Percentiles rank a stretch among this genome's conserved stretches.
These are phyloP conservation scores for Nannoperca australis DNA, from an alignment of 2,797 vertebrate species.

Conservation along the genomic window DNA sequence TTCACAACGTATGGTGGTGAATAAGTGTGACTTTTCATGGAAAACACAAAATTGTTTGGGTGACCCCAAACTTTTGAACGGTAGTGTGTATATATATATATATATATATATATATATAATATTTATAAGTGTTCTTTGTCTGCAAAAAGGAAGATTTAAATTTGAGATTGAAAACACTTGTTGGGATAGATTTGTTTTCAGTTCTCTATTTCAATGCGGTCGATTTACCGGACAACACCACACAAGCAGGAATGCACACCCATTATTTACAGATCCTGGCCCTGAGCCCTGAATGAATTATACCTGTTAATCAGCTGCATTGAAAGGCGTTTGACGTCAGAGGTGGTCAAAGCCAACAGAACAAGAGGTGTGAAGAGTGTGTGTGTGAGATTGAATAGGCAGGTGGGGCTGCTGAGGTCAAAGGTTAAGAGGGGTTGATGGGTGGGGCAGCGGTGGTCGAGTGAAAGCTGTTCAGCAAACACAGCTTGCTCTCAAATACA, in stretches of 20 bases:
- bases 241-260: constrained; percentile 25
- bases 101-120: too few species aligned
- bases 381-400: constrained; percentile 39
- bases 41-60: too few species aligned
- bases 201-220: background rate
- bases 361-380: constrained; percentile 52
- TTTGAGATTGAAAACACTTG: constrained; percentile 1
- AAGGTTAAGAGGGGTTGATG: constrained; percentile 63
- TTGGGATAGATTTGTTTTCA: background rate
- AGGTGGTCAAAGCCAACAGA: constrained; percentile 64
- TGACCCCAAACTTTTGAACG: too few species aligned
- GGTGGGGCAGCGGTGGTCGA: constrained; percentile 30
- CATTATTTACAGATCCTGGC: constrained; percentile 40
- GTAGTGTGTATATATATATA: too few species aligned
- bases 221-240: background rate
- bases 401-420: constrained; percentile 68
- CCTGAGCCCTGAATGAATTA: constrained; percentile 38
- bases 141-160: background rate
- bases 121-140: background rate
- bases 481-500: constrained; percentile 69
- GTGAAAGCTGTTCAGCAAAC: constrained; percentile 72
- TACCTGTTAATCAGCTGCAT: constrained; percentile 57
- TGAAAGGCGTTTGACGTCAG: constrained; percentile 75
- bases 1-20: too few species aligned
- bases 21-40: too few species aligned